These are phyloP conservation scores for Trichomycterus rosablanca DNA, from an alignment of 2,113 vertebrate genomes.

Conservation along the genomic window DNA sequence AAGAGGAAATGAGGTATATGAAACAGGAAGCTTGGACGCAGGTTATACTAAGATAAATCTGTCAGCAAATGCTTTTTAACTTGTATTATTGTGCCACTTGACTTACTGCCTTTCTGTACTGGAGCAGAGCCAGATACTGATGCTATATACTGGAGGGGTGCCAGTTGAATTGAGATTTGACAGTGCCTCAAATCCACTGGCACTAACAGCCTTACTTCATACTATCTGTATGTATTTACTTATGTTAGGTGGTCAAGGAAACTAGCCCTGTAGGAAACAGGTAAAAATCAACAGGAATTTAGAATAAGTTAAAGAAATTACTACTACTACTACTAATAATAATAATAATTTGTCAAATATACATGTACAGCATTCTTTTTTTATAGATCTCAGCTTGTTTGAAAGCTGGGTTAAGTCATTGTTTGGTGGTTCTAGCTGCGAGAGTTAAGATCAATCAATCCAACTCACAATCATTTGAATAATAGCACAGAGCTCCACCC, in stretches of 20 bases:
- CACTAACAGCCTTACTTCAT: conserved; percentile 4
- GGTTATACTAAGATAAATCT: conserved; percentile 67
- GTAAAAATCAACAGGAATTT: too few relatives aligned
- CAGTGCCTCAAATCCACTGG: conserved; percentile 36
- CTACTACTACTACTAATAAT: too few relatives aligned
- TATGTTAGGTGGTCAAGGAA: neutral
- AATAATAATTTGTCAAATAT: too few relatives aligned
- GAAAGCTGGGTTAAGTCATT: too few relatives aligned
- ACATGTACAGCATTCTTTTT: too few relatives aligned
- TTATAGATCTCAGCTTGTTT: too few relatives aligned
- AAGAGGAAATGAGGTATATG: conserved; percentile 43
- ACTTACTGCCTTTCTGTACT: conserved; percentile 62
- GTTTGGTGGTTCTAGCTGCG: too few relatives aligned
- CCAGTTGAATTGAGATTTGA: conserved; percentile 48
- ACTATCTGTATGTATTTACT: neutral
- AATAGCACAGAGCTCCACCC: too few relatives aligned
- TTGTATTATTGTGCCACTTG: conserved; percentile 59
- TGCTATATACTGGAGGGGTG: conserved; percentile 59
- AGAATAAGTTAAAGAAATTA: too few relatives aligned
- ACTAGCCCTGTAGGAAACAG: too few relatives aligned
- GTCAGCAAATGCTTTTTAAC: conserved; percentile 55
- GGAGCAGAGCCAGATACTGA: conserved; percentile 61
- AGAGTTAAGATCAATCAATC: too few relatives aligned
- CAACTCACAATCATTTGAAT: too few relatives aligned
- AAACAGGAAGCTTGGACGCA: conserved; percentile 38